Conservation (phyloP, 2,888 invertebrate species). For the Lasioglossum figueresi region DNA sequence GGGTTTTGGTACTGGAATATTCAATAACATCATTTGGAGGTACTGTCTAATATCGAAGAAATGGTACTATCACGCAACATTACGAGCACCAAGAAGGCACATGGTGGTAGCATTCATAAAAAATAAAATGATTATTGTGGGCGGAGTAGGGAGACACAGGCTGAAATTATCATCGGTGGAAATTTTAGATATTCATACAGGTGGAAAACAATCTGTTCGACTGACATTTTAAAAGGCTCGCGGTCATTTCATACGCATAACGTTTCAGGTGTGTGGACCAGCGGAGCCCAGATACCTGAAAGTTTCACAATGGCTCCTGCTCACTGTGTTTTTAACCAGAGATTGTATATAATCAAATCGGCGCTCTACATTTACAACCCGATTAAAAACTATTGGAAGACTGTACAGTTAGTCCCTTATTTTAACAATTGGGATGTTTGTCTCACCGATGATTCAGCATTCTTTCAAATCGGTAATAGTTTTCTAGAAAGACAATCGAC, state of each 20-base stretch:
- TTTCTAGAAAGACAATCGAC: background rate
- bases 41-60: constrained; percentile 77
- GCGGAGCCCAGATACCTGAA: constrained; percentile 66
- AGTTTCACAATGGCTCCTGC: constrained; percentile 73
- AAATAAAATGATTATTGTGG: constrained; percentile 74
- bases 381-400: constrained; percentile 63
- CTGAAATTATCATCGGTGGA: constrained; percentile 71
- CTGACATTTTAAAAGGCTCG: background rate
- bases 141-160: constrained; percentile 76
- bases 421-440: background rate
- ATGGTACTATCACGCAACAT: constrained; percentile 74
- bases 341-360: constrained; percentile 70
- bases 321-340: constrained; percentile 66
- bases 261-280: constrained; percentile 69
- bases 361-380: constrained; percentile 70
- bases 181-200: constrained; percentile 73
- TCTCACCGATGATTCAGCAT: background rate
- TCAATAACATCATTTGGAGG: constrained; percentile 75
- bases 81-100: constrained; percentile 73
- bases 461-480: constrained; percentile 41
- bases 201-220: constrained; percentile 37
- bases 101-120: constrained; percentile 74
- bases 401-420: background rate
- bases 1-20: constrained; percentile 73
- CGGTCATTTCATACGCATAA: background rate